A percentile compares a stretch with the other conserved stretches of the same genome.
These are phyloP conservation scores for Centropristis striata DNA, from an alignment of 2,113 vertebrate genomes.

Conservation along the genomic window DNA sequence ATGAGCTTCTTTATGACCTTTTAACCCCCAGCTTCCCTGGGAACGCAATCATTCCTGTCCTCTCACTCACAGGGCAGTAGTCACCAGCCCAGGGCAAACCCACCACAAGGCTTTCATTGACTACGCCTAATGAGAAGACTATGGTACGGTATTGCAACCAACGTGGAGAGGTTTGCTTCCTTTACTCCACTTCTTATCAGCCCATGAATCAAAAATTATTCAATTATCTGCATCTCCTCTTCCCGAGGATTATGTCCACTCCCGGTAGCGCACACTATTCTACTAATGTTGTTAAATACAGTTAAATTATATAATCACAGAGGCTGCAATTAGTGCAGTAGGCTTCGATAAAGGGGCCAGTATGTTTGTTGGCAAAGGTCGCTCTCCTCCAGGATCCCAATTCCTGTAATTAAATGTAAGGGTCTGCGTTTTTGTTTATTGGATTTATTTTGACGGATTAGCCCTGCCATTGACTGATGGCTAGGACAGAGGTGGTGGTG, in stretches of 20 bases:
- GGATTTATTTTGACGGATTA: constrained; percentile 77
- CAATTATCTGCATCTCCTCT: constrained; percentile 74
- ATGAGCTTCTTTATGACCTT: constrained; percentile 50
- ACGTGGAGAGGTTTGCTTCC: constrained; percentile 40
- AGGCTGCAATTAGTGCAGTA: constrained; percentile 68
- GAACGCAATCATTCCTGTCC: constrained; percentile 64
- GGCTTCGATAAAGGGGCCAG: constrained; percentile 69
- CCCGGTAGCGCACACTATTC: constrained; percentile 54
- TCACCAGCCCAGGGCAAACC: constrained; percentile 40
- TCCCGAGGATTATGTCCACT: constrained; percentile 53
- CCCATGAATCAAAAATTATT: constrained; percentile 65
- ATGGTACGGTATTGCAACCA: constrained; percentile 59
- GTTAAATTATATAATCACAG: constrained; percentile 78
- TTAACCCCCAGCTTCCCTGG: constrained; percentile 57
- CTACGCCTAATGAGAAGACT: constrained; percentile 70
- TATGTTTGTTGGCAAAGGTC: constrained; percentile 65
- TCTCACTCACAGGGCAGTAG: constrained; percentile 61
- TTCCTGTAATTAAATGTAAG: constrained; percentile 80
- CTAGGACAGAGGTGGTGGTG: constrained; percentile 64
- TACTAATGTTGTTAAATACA: constrained; percentile 81
- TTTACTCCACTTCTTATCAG: constrained; percentile 58
- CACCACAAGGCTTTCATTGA: constrained; percentile 78
- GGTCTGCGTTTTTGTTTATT: constrained; percentile 80
- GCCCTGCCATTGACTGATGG: constrained; percentile 67
- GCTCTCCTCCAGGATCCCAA: constrained; percentile 61